Conservation (phyloP, 2,888 invertebrate species). For the Busseola fusca region DNA sequence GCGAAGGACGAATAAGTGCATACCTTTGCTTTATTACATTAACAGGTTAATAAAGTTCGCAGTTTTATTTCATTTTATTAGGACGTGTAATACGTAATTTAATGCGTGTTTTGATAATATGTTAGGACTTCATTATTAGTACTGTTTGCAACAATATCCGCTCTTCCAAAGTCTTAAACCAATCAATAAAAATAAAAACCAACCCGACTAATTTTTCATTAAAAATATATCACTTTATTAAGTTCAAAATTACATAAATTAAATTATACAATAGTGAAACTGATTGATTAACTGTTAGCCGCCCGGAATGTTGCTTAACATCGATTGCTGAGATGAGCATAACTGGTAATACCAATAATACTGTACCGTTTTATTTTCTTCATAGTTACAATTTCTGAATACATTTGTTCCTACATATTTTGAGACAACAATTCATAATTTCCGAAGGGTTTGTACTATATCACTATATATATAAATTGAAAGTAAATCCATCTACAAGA, state of each 20-base stretch:
- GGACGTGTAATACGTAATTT: no score
- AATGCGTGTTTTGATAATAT: neutral
- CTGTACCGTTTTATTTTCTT: slow-evolving; percentile 56
- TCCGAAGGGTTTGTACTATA: slow-evolving; percentile 57
- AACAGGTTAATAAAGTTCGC: slow-evolving; percentile 8
- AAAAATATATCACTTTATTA: slow-evolving; percentile 86
- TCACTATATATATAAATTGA: no score
- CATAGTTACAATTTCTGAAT: slow-evolving; percentile 50
- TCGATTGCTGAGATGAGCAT: slow-evolving; percentile 29
- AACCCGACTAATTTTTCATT: slow-evolving; percentile 49
- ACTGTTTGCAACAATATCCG: neutral
- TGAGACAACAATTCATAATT: slow-evolving; percentile 50
- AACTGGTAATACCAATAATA: slow-evolving; percentile 60
- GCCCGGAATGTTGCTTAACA: slow-evolving; percentile 57
- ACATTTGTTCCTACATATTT: slow-evolving; percentile 52
- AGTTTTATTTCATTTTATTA: slow-evolving; percentile 9
- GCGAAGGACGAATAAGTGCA: neutral
- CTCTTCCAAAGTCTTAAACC: neutral
- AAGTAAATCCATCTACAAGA: slow-evolving; percentile 39
- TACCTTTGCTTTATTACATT: neutral
- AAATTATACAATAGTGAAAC: slow-evolving; percentile 59
- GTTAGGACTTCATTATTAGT: neutral
- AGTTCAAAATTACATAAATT: slow-evolving; percentile 71
- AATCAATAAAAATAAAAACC: slow-evolving; percentile 35
- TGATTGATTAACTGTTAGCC: slow-evolving; percentile 44